Evolutionary conservation across 2,888 invertebrate species (phyloP).

Genomic region (Bombylius major): DNA sequence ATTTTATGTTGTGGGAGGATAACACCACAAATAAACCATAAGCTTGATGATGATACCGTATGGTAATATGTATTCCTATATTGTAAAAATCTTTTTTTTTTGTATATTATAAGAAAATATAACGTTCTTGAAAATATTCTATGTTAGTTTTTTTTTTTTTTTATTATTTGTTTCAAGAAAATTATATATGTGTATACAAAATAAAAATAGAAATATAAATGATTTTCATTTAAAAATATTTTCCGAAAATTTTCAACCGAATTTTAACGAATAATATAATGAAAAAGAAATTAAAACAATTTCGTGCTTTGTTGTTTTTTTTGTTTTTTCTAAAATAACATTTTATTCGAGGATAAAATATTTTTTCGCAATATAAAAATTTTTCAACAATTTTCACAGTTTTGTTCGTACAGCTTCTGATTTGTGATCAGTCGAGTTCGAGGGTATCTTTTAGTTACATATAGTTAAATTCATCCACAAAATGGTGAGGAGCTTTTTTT

Average conservation of each 20-base stretch:
- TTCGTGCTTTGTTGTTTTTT: background rate
- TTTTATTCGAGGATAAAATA: background rate
- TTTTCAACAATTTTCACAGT: background rate
- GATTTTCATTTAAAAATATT: background rate
- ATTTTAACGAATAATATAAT: background rate
- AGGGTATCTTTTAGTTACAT: constrained; percentile 38
- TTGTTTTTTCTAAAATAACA: background rate
- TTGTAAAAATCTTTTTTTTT: too few species aligned
- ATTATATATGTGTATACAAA: background rate
- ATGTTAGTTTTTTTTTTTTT: too few species aligned
- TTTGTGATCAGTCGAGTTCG: constrained; percentile 38
- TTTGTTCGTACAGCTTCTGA: background rate
- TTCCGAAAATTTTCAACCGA: background rate
- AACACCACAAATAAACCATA: background rate
- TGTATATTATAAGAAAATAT: background rate
- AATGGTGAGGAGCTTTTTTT: constrained; percentile 44
- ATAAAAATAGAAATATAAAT: background rate
- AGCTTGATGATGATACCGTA: too few species aligned
- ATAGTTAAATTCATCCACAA: constrained; percentile 41
- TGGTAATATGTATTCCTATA: too few species aligned
- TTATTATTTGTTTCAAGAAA: background rate
- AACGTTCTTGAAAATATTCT: background rate
- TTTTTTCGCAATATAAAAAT: too few species aligned
- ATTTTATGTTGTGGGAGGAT: background rate
- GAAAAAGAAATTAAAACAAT: background rate